phyloP scores from a whole-genome alignment of 2,113 vertebrate genomes.

The Bos taurus region DNA sequence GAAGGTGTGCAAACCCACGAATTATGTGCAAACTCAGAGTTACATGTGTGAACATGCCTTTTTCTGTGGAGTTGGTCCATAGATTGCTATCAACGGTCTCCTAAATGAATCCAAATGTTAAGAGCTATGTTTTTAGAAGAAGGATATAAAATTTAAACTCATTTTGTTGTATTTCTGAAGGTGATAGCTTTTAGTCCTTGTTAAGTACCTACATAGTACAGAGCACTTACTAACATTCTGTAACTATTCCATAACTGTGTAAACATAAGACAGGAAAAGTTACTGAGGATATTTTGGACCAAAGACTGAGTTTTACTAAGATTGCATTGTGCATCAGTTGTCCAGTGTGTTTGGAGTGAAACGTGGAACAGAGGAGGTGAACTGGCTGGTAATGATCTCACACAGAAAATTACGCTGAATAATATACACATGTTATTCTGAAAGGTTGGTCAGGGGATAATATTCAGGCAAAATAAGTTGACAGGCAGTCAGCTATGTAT shows the following conservation, averaged over 20 bases:
- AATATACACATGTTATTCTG: background rate
- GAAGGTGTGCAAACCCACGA: background rate
- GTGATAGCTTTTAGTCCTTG: background rate
- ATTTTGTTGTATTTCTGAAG: background rate
- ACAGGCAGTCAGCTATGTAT: background rate
- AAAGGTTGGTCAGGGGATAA: background rate
- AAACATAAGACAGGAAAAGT: background rate
- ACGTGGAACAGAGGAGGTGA: background rate
- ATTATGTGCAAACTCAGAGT: background rate
- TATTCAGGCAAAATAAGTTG: background rate
- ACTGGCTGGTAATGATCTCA: background rate
- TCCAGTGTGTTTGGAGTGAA: background rate
- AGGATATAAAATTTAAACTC: background rate
- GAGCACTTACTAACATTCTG: background rate
- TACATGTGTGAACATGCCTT: background rate
- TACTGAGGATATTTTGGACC: background rate
- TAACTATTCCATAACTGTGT: background rate
- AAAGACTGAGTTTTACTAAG: background rate
- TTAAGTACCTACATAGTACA: background rate
- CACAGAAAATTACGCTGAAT: background rate
- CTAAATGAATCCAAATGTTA: background rate
- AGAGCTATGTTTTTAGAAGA: background rate
- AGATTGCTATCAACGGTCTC: background rate
- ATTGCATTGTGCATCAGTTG: background rate
- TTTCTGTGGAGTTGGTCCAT: background rate